Base-by-base conservation (phyloP, 2,113 vertebrate species). In the Ceratotherium simum region DNA sequence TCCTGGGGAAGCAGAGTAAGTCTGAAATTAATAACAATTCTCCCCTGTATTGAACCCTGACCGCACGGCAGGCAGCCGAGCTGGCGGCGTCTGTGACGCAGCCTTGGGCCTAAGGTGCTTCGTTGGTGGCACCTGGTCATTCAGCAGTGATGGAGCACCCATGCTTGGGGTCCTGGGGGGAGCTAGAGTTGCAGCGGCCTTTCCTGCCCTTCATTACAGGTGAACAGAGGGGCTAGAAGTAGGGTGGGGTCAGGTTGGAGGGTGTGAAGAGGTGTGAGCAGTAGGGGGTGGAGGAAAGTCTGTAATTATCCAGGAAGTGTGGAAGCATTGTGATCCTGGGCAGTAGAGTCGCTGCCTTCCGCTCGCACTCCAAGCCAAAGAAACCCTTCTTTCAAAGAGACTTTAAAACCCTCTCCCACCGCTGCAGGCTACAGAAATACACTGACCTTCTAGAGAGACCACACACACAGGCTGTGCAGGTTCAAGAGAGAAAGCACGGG, bases 151-250 rank as follows among this genome's bases (percentile, higher is more conserved):
- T 3, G 2, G 8, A 8, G 33, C 29, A 14, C 2, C n/a, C 11
- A 3, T 17, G 9, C 60, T 4, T 0, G 12, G 60, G 36, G 33
- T 21, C 3, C 27, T 5, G 0, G 4, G 4, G 23, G 9, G 70
- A 62, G 36, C 18, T 17, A 2, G 9, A 3, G 42, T 2, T 5
- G 18, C 0, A 31, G 54, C 18, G n/a, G 76, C 8, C 31, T 48
- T 39, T 64, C 64, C 17, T 1, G 1, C 27, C n/a, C 65, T 62
- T 62, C 51, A 13, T n/a, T 70, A 80, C 1, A 31, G 16, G 8
- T 23, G 5, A 23, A 33, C 13, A 86, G 25, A 23, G 16, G 6
- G 8, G 48, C 10, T 14, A 64, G 75, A 39, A 9, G 42, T 1
- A 16, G 39, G 33, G 42, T 3, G 39, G 51, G 18, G 27, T 23